phyloP scores from a whole-genome alignment of 1,140 invertebrate species.

The Bilobella aurantiaca region DNA sequence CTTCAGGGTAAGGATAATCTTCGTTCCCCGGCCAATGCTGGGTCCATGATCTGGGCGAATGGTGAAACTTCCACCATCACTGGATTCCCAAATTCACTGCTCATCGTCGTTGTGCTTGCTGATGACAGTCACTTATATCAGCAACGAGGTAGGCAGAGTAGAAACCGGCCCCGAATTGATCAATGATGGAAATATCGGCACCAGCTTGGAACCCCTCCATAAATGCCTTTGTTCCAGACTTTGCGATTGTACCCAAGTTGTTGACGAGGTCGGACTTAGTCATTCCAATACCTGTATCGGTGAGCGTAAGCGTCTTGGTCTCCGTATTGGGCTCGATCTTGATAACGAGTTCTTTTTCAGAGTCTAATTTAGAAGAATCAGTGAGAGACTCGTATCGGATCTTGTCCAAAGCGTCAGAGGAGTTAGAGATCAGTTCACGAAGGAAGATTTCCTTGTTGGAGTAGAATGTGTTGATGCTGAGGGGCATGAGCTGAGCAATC shows the following conservation, averaged over 20 bases:
- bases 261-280: constrained; percentile 91
- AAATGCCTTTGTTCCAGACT: constrained; percentile 91
- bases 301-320: constrained; percentile 76
- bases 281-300: constrained; percentile 92
- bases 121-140: constrained; percentile 79
- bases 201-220: constrained; percentile 90
- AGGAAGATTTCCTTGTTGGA: constrained; percentile 99
- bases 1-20: constrained; percentile 78
- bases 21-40: constrained; percentile 70
- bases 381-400: constrained; percentile 76
- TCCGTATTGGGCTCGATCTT: constrained; percentile 84
- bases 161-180: constrained; percentile 96
- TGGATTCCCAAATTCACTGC: constrained; percentile 86
- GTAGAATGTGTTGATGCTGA: constrained; percentile 99
- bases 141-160: constrained; percentile 95
- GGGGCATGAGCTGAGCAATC: constrained; percentile 89
- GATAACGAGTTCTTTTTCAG: constrained; percentile 77
- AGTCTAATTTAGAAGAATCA: constrained; percentile 75
- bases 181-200: constrained; percentile 93
- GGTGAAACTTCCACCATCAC: constrained; percentile 86
- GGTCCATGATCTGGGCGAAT: constrained; percentile 51
- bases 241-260: constrained; percentile 91
- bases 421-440: constrained; percentile 85
- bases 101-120: constrained; percentile 95
- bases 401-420: constrained; percentile 56